Evolutionary conservation across 2,888 invertebrate species (phyloP), one percentile per base, ranked within the genome.

Genomic region (Odontothrips loti): DNA sequence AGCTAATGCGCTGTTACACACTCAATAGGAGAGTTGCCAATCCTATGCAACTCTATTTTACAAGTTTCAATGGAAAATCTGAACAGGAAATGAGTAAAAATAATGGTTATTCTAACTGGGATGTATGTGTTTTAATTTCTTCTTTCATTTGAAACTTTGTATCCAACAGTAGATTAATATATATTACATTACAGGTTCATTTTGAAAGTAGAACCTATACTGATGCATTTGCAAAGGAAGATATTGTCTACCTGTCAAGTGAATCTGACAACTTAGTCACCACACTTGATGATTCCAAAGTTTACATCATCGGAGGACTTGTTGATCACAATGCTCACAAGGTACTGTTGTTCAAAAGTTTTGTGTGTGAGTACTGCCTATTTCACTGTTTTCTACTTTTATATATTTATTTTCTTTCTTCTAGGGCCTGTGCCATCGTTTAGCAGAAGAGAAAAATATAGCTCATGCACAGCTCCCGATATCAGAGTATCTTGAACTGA

Each of bases 271-370:
- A 96, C 89, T 88, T 96, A 10, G 90, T 99, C 83, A 90, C 91
- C 82, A 87, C 88, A 81, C 89, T 97, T 85, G 93, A 95, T 84
- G 91, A 93, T 34, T 90, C 93, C 83, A 93, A 93, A 86, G 91
- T 93, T 79, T 99, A 99, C 86, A 92, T 99, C 80, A 98, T 99
- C 87, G 99, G 99, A 75, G 99, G 98, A 47, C 89, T 99, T 79
- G 97, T 99, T 0, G 99, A 99, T 89, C 99, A 99, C 87, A 99
- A 99, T 88, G 91, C 94, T 84, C 94, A 97, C 84, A 99, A 98
- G 90, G 95, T 92, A 86, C 84, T 83, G 83, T 80, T 47, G 79
- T 79, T 82, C 23, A 81, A 75, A 75, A 78, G n/a, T n/a, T n/a
- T 48, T 80, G 10, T 79, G 29, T 78, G 17, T 80, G 6, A 78